A percentile compares a stretch with the other conserved stretches of the same genome.
Evolutionary conservation across 2,888 invertebrate genomes (phyloP).

Genomic region (Quadriops clusia): DNA sequence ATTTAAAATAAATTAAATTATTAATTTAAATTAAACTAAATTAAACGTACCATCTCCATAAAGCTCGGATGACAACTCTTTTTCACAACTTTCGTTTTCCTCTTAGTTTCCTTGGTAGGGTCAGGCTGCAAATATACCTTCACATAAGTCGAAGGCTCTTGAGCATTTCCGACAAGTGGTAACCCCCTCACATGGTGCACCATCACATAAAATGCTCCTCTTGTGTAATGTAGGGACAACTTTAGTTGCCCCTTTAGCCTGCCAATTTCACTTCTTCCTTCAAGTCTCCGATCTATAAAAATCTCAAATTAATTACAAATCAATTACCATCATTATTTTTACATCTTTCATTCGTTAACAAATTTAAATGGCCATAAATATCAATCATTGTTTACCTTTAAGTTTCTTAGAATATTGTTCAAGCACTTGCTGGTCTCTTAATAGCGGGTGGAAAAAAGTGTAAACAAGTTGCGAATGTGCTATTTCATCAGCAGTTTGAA

Average conservation of each 20-base stretch:
- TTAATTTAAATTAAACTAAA: conserved; percentile 6
- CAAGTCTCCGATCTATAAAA: conserved; percentile 22
- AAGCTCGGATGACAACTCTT: conserved; percentile 92
- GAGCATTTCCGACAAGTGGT: conserved; percentile 62
- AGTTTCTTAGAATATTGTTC: conserved; percentile 67
- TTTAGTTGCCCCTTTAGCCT: conserved; percentile 62
- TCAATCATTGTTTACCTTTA: conserved; percentile 44
- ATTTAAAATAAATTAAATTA: conserved; percentile 1
- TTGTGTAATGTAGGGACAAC: conserved; percentile 63
- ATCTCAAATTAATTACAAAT: conserved; percentile 1
- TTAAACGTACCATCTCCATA: conserved; percentile 78
- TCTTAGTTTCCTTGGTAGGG: conserved; percentile 80
- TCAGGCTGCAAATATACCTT: conserved; percentile 92
- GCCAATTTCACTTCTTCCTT: conserved; percentile 28
- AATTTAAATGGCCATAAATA: too few relatives aligned
- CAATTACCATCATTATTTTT: too few relatives aligned
- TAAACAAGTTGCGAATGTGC: conserved; percentile 93
- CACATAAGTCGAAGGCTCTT: conserved; percentile 82
- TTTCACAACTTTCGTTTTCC: conserved; percentile 89
- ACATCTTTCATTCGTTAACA: too few relatives aligned
- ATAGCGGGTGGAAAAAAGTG: conserved; percentile 94
- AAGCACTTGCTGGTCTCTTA: conserved; percentile 87
- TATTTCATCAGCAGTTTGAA: conserved; percentile 83
- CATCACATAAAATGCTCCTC: conserved; percentile 67
- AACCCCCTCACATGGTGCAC: conserved; percentile 86